Evolutionary conservation across 2,797 vertebrate genomes (phyloP), one percentile per base, ranked within the genome.

Genomic region (Coregonus sp.): DNA sequence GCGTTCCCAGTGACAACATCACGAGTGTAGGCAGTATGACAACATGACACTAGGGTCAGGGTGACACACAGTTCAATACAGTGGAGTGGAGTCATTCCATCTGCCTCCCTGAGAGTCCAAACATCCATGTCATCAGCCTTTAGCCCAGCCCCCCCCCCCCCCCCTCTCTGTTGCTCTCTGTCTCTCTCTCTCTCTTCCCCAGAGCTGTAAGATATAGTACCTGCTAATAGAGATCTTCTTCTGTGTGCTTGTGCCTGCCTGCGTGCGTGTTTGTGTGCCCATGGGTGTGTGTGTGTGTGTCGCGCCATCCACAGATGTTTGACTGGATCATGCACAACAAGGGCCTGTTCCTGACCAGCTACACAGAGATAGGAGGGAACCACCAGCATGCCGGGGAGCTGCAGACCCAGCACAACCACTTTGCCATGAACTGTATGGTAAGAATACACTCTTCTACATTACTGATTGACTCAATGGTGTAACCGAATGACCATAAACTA

Each of bases 321-420:
- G 98, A 99, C 95, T 99, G 98, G 98, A 99, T 99, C 94, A 96
- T 98, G 93, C 98, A 99, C 96, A 99, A 99, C 94, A 99, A 99
- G 93, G 97, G 97, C 86, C 95, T 99, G 87, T 99, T 99, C 92
- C 94, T 99, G 92, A 98, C 98, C 80, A 96, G 96, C 91, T 99
- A 99, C 93, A 99, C 98, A 0, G 98, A 99, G 90, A 99, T 99
- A 0, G 98, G 98, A 84, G 97, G 96, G 93, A 98, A 96, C 93
- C 97, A 99, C 80, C 96, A 96, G 37, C 98, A 99, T 0, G 97
- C 98, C 0, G 93, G 96, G 89, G 98, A 99, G 89, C 97, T 99
- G 85, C 98, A 99, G 92, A 99, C 98, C 67, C 98, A 99, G 92
- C 98, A 99, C 95, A 99, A 96, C 93, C 98, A 99, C 93, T 99